Evolutionary conservation across 2,888 invertebrate genomes (phyloP), one percentile per base, ranked within the genome.

Genomic region (Anagyrus pseudococci): DNA sequence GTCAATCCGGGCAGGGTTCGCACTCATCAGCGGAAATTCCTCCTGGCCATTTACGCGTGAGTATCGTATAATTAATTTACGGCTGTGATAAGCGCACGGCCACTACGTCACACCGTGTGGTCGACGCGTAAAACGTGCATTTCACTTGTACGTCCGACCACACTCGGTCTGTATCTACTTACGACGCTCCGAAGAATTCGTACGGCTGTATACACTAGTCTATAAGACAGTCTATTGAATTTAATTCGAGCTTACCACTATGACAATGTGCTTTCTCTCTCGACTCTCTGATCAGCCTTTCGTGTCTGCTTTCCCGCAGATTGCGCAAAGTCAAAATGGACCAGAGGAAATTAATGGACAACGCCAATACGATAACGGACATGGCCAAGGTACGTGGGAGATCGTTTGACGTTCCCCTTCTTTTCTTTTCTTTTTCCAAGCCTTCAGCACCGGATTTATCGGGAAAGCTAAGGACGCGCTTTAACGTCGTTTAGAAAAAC

Each of bases 291-390:
- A n/a, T n/a, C n/a, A n/a, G n/a, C n/a, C n/a, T n/a, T n/a, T n/a
- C n/a, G 33, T 26, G 37, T 47, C 44, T 26, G n/a, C 1, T 41
- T 22, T 46, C 23, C 41, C 8, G 33, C 82, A 98, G 98, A 82
- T 89, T 99, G 84, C 88, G 99, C 79, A 96, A 98, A 87, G 98
- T 99, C 68, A 99, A 99, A 87, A 96, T 98, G 94, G 98, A 98
- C 86, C 98, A 99, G 86, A 88, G 99, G 81, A 99, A 99, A 85
- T 85, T 99, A 75, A 96, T 96, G 91, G 99, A 99, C 83, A 98
- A 98, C 81, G 96, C 98, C 72, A 98, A 97, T 79, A 98, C 98
- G 64, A 93, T 99, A 82, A 97, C 98, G 65, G 99, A 99, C 82
- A 98, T 99, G 94, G 98, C 98, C 76, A 99, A 99, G 91, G 98